Base-by-base conservation (phyloP, 2,888 invertebrate species). In the Aporophyla lueneburgensis region DNA sequence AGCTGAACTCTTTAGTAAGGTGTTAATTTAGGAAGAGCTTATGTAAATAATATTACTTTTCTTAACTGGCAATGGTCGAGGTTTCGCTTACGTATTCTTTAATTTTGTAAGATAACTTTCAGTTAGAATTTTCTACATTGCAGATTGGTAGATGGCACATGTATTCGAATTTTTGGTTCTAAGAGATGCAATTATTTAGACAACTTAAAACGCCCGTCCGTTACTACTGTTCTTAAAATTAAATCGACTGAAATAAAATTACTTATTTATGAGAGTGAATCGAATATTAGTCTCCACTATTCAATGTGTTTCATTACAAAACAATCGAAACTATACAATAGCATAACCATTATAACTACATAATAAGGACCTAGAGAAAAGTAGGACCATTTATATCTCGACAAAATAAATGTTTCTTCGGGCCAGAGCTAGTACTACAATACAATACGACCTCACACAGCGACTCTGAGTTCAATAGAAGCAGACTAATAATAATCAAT, bases 11-110 rank as follows among this genome's bases (percentile, higher is more conserved):
- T 51, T 76, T 51, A 43, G 27, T 14, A 5, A 78, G 56, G 59
- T 69, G 69, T 69, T 69, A 33, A 83, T 78, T 9, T 27, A 40
- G 2, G 27, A 54, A 65, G 21, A 21, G 54, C 76, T 78, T 83
- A 76, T 65, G 19, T 46, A 33, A 81, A 81, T 46, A 49, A 76
- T 76, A 51, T 76, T 54, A 33, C 54, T 5, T 49, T 76, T 51
- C 19, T 19, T 56, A 49, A 54, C 40, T 53, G 7, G 16, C 14
- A 71, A 10, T 24, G 5, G 2, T 0, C 9, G 40, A 27, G 33
- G 16, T 16, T 27, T 21, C 5, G 53, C 21, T 27, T 71, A 6
- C 12, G 14, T 21, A 0, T 78, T 33, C 9, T 21, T 43, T 21
- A 10, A 53, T 19, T 14, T 14, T 16, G 1, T 1, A 16, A 9